These are phyloP conservation scores for Zapornia atra DNA, from an alignment of 2,113 vertebrate genomes.

Conservation along the genomic window DNA sequence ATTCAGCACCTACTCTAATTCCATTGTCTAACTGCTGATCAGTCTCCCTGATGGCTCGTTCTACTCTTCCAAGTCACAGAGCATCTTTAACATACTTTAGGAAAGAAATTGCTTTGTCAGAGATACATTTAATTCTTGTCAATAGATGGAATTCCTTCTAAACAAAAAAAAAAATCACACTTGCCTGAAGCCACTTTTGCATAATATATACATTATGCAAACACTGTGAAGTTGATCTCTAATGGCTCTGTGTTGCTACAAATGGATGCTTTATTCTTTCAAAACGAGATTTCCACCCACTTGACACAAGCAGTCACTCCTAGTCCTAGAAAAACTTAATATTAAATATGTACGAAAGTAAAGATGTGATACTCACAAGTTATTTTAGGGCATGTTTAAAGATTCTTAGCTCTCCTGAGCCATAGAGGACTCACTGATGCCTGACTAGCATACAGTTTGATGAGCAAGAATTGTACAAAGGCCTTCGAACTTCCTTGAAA, in stretches of 20 bases:
- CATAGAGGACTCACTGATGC: fast-evolving
- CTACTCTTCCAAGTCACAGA: neutral
- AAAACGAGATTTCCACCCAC: neutral
- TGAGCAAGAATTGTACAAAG: neutral
- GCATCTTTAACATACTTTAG: neutral
- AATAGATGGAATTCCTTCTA: neutral
- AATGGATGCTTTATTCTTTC: neutral
- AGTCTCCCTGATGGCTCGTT: neutral
- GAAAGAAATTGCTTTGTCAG: neutral
- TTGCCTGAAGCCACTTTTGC: neutral
- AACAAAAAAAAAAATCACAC: neutral
- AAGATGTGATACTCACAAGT: neutral
- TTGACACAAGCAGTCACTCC: neutral
- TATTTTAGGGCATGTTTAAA: neutral
- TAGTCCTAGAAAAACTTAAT: neutral
- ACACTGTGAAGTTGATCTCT: neutral
- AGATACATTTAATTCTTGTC: neutral
- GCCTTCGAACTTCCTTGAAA: neutral
- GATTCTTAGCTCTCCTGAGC: neutral
- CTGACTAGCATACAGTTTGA: neutral
- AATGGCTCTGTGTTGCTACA: neutral
- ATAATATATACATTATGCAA: neutral
- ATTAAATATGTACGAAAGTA: neutral
- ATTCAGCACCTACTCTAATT: neutral
- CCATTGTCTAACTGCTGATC: neutral